Evolutionary conservation across 2,888 invertebrate genomes (phyloP), one percentile per base, ranked within the genome.

Genomic region (Amorpha juglandis): DNA sequence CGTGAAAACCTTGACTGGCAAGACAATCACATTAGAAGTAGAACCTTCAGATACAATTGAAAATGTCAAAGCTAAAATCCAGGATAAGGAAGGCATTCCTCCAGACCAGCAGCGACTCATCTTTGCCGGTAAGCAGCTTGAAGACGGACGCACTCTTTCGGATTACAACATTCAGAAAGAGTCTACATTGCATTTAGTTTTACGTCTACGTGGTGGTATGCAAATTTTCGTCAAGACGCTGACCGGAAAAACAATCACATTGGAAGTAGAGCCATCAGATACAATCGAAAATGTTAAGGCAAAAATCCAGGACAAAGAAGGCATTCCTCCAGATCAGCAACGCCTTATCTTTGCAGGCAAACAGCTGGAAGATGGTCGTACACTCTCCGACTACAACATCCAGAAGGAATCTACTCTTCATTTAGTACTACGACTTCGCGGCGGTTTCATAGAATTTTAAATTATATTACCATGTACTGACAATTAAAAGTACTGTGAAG

Each of bases 311-410:
- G 92, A 92, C 68, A 92, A 92, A 67, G 92, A 91, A 79, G 92
- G 93, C 4, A 93, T 93, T 78, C 92, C 92, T 0, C 92, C 92
- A 85, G 95, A 95, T 75, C 95, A 95, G 76, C 95, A 95, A 80
- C 87, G 95, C 73, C 80, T 95, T 78, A 95, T 95, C 77, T 95
- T 95, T 78, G 95, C 95, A 68, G 95, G 95, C 6, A 95, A 95
- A 82, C 95, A 95, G 84, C 77, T 95, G 63, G 95, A 95, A 85
- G 95, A 95, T 89, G 95, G 95, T 0, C 91, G 95, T 8, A 95
- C 95, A 0, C 81, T 95, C 6, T 94, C 94, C 0, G 95, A 95
- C 78, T 95, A 95, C 83, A 95, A 95, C 77, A 95, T 95, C 74
- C 95, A 95, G 78, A 95, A 95, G 78, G 94, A 94, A 77, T 94